phyloP scores from a whole-genome alignment of 2,113 vertebrate species.

The Theropithecus gelada region DNA sequence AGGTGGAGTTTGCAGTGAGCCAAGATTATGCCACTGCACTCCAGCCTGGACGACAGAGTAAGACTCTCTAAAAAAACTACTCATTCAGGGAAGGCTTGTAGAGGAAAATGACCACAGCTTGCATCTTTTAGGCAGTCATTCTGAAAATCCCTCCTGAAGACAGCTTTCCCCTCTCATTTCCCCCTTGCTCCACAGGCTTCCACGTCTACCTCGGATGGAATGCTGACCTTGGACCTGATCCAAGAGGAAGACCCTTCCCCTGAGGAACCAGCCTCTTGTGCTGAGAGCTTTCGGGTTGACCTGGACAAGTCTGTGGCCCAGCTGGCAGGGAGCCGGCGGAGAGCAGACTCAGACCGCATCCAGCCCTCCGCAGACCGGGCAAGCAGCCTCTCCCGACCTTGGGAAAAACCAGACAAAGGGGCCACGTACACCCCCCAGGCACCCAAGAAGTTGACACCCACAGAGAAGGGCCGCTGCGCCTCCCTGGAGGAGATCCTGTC shows the following conservation, averaged over 20 bases:
- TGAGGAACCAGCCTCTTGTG: constrained; percentile 85
- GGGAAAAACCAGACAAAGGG: constrained; percentile 78
- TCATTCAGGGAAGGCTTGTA: accelerated
- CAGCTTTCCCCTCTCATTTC: accelerated
- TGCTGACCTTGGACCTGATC: constrained; percentile 96
- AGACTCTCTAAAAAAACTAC: too few relatives aligned
- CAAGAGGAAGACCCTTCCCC: constrained; percentile 91
- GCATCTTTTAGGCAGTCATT: accelerated
- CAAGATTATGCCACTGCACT: too few relatives aligned
- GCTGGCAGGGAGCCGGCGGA: constrained; percentile 73
- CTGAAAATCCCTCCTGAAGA: neutral
- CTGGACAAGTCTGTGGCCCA: constrained; percentile 84
- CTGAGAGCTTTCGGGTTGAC: constrained; percentile 86
- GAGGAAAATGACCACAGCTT: neutral
- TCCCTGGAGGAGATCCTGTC: constrained; percentile 94
- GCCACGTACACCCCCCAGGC: constrained; percentile 87
- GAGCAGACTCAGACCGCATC: constrained; percentile 83
- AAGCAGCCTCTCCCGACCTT: constrained; percentile 55
- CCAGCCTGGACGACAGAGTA: too few relatives aligned
- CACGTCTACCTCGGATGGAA: constrained; percentile 93
- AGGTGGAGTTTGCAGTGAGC: too few relatives aligned
- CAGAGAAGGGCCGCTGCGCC: constrained; percentile 91
- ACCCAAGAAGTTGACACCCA: constrained; percentile 82
- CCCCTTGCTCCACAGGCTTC: constrained; percentile 86
- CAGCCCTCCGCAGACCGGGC: constrained; percentile 76